Evolutionary conservation across 2,888 invertebrate genomes (phyloP).

Genomic region (Acleris holmiana): DNA sequence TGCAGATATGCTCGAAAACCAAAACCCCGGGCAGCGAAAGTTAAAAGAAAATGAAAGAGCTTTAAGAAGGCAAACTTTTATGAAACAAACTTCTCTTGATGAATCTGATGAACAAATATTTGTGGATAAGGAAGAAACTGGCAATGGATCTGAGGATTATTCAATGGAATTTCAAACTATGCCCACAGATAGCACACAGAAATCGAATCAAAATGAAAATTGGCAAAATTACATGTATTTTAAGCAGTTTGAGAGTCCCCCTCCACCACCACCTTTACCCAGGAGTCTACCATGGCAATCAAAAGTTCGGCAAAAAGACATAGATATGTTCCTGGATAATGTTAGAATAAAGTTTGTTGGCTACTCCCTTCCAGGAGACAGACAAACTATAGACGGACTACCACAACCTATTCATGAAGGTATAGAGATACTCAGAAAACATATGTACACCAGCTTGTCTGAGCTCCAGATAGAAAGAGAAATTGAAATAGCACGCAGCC

Average conservation of each 20-base stretch:
- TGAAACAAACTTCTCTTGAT: conserved; percentile 96
- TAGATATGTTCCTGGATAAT: conserved; percentile 95
- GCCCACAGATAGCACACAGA: conserved; percentile 67
- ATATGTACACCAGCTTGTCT: conserved; percentile 96
- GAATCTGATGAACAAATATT: conserved; percentile 90
- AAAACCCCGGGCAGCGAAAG: conserved; percentile 89
- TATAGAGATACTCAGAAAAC: conserved; percentile 94
- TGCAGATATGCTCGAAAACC: conserved; percentile 93
- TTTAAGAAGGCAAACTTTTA: conserved; percentile 90
- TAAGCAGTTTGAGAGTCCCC: conserved; percentile 76
- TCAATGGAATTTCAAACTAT: conserved; percentile 85
- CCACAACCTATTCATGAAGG: conserved; percentile 99
- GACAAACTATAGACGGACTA: conserved; percentile 95
- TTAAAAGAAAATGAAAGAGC: conserved; percentile 85
- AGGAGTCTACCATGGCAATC: conserved; percentile 96
- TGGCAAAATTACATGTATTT: conserved; percentile 75
- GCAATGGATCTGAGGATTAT: conserved; percentile 85
- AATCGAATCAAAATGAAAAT: conserved; percentile 65
- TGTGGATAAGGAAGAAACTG: conserved; percentile 88
- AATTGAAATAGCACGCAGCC: conserved; percentile 95
- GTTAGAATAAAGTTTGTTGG: conserved; percentile 98
- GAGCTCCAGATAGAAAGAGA: conserved; percentile 96
- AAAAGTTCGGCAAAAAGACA: conserved; percentile 96
- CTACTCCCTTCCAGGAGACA: conserved; percentile 94
- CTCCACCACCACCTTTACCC: conserved; percentile 76